phyloP scores from a whole-genome alignment of 2,888 invertebrate species.

The Melieria crassipennis region DNA sequence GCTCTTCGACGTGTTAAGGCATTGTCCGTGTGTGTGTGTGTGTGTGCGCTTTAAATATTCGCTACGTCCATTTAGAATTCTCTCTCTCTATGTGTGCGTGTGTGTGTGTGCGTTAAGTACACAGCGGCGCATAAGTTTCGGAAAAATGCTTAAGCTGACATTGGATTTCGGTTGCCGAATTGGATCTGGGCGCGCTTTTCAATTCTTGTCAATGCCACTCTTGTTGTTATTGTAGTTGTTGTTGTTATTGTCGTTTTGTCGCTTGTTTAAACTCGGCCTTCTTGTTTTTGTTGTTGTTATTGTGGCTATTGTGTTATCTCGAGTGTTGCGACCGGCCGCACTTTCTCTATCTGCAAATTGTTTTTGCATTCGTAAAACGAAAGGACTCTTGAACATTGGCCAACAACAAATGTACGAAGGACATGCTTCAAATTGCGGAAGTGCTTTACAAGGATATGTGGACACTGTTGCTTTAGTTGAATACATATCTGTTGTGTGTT shows the following conservation, averaged over 20 bases:
- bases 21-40: background rate
- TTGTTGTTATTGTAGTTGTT: constrained; percentile 32
- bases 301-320: constrained; percentile 44
- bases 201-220: background rate
- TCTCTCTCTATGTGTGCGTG: constrained; percentile 3
- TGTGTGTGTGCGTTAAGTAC: constrained; percentile 51
- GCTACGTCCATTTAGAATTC: too few relatives aligned
- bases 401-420: background rate
- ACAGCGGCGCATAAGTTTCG: constrained; percentile 45
- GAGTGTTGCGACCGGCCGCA: background rate
- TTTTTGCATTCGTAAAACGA: background rate
- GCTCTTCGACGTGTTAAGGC: background rate
- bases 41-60: background rate
- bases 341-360: background rate
- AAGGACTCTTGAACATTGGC: too few relatives aligned
- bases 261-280: too few relatives aligned
- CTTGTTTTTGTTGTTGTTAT: background rate
- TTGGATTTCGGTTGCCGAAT: constrained; percentile 50
- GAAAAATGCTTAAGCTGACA: constrained; percentile 56
- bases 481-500: too few relatives aligned
- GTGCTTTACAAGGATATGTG: constrained; percentile 1
- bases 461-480: too few relatives aligned
- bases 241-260: constrained; percentile 1
- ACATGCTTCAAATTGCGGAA: background rate
- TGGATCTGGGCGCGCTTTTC: constrained; percentile 23